Evolutionary conservation across 2,888 invertebrate genomes (phyloP).

Genomic region (Xylota sylvarum): DNA sequence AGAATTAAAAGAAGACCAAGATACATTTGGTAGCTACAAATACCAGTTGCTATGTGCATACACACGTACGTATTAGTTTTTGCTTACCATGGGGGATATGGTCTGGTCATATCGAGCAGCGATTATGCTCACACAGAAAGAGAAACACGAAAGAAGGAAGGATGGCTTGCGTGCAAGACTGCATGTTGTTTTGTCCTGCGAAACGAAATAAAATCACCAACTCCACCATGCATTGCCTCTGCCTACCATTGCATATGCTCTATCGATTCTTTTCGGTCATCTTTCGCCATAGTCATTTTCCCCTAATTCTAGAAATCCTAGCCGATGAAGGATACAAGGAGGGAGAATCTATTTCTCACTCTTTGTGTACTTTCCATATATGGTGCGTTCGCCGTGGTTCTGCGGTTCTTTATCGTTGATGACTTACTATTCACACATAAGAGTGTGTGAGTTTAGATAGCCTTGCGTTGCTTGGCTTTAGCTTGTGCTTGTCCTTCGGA

Average conservation of each 20-base stretch:
- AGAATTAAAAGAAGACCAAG: constrained; percentile 74
- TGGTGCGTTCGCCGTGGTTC: constrained; percentile 52
- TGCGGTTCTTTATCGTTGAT: constrained; percentile 67
- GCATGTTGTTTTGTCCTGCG: constrained; percentile 69
- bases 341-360: constrained; percentile 51
- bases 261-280: constrained; percentile 75
- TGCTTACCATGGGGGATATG: constrained; percentile 49
- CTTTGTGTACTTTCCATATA: constrained; percentile 15
- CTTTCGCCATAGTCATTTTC: constrained; percentile 72
- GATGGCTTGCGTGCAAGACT: constrained; percentile 70
- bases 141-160: constrained; percentile 60
- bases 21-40: constrained; percentile 59
- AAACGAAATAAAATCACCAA: constrained; percentile 72
- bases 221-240: constrained; percentile 45
- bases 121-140: constrained; percentile 54
- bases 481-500: constrained; percentile 37
- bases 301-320: constrained; percentile 72
- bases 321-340: constrained; percentile 65
- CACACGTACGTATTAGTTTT: constrained; percentile 56
- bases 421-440: constrained; percentile 58
- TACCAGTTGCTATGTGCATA: constrained; percentile 51
- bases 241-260: constrained; percentile 54
- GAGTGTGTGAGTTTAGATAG: constrained; percentile 43
- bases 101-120: constrained; percentile 64
- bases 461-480: constrained; percentile 44